Evolutionary conservation across 2,888 invertebrate genomes (phyloP), one percentile per base, ranked within the genome.

Genomic region (Cyclophora albipunctata): DNA sequence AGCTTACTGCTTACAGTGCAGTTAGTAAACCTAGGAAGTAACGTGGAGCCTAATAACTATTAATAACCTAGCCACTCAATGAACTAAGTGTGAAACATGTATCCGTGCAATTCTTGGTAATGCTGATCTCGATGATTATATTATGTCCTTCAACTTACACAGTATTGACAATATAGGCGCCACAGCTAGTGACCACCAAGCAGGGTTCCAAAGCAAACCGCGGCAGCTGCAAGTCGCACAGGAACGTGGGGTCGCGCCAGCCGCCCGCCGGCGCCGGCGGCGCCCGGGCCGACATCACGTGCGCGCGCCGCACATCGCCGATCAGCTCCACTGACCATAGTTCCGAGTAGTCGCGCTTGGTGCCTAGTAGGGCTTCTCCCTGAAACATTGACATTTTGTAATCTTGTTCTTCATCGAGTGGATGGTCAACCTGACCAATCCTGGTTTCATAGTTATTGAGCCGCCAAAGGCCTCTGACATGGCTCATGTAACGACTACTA

Each of bases 161-260:
- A 50, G 88, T 88, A 51, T 81, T 86, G 46, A 92, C 69, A 48
- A 91, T 80, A 63, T 91, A 92, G 35, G 90, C 90, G 7, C 90
- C 90, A 47, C 80, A 74, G 35, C 82, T 84, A 3, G 92, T 91
- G 20, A 92, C 77, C 4, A 92, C 69, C 1, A 92, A 73, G 60
- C 91, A 92, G 0, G 85, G 78, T 53, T 90, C 88, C 3, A 90
- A 57, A 5, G 66, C 68, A 50, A 89, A 87, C 35, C 88, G 66
- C 2, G 89, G 89, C 47, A 89, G 60, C 49, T 85, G 83, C 47
- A 89, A 55, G 46, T 89, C 86, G 51, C 84, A 84, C 69, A 88
- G 69, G 45, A 88, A 88, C 0, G 85, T 86, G 0, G 89, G 88
- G 41, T 84, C 82, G 2, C 66, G 70, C 89, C 89, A 89, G 0